Evolutionary conservation across 1,140 invertebrate species (phyloP), one percentile per base, ranked within the genome.

Genomic region (Cheumatopsyche charites): DNA sequence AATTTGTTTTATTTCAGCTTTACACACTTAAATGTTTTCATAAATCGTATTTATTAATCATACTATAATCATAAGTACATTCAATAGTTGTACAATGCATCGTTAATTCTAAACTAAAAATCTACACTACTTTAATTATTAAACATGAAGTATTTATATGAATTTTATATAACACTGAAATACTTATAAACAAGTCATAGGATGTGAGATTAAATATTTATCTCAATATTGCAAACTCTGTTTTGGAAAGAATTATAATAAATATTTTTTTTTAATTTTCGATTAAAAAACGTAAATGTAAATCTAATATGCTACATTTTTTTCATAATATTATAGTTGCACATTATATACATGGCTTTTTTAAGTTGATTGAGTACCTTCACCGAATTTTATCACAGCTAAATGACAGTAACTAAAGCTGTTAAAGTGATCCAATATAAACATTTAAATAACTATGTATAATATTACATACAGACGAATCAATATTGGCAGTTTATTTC

Each of bases 371-470:
- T 52, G 15, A 52, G 47, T 52, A 43, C 73, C 73, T 69, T 36
- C 73, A 75, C 73, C 73, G 63, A 66, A 62, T 69, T 65, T 58
- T 75, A 75, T 75, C 73, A 75, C 73, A 75, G 73, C 73, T 75
- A 75, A 67, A 72, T 70, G 68, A 75, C 62, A 68, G 61, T 49
- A 72, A 75, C 73, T 75, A 75, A 75, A 72, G 73, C 73, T 72
- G 73, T 67, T 74, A 43, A 42, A 41, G 42, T 63, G 29, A 21
- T 63, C 42, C 25, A 63, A 63, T 45, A 36, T 36, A 36, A 36
- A 63, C 55, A 58, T 58, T 21, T 58, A 11, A 23, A 58, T 58
- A 58, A 58, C 11, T 25, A 15, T 6, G 49, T 19, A 52, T 19
- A 52, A 42, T 6, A 15, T 25, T 23, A 25, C 55, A 58, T 15